These are phyloP conservation scores for Drosophila mauritiana DNA, from an alignment of 1,140 invertebrate genomes.

Conservation along the genomic window DNA sequence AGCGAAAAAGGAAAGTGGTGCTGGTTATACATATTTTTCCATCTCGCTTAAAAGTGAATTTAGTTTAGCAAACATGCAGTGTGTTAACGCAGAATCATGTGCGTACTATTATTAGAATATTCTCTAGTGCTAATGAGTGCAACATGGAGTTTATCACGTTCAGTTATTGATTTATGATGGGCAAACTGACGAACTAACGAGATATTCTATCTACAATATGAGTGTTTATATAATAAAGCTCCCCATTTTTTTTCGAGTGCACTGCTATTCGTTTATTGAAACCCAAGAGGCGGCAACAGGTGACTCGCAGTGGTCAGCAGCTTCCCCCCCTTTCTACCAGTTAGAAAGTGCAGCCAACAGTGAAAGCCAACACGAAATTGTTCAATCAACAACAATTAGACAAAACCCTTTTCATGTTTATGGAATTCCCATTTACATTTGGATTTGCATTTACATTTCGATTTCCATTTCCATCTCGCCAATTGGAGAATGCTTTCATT, in stretches of 20 bases:
- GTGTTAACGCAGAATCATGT: background rate
- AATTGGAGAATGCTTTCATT: conserved; percentile 34
- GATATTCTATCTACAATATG: background rate
- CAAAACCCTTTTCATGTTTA: conserved; percentile 70
- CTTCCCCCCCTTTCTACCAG: conserved; percentile 2
- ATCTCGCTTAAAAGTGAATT: background rate
- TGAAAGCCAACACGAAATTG: conserved; percentile 65
- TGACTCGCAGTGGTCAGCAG: conserved; percentile 19
- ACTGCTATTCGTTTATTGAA: conserved; percentile 7
- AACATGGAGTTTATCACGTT: background rate
- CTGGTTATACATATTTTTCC: background rate
- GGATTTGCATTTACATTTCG: conserved; percentile 15
- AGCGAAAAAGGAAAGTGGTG: background rate
- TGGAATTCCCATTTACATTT: conserved; percentile 30
- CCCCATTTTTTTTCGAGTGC: background rate
- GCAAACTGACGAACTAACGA: background rate
- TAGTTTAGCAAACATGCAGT: background rate
- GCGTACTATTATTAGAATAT: background rate
- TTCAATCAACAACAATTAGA: conserved; percentile 72
- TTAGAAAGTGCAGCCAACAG: conserved; percentile 81
- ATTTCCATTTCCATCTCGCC: conserved; percentile 20
- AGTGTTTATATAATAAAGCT: background rate
- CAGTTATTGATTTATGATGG: background rate
- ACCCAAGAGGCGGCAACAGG: conserved; percentile 46
- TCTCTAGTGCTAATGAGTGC: background rate